These are phyloP conservation scores for Syndactyla subalaris DNA, from an alignment of 2,797 vertebrate genomes.

Conservation along the genomic window DNA sequence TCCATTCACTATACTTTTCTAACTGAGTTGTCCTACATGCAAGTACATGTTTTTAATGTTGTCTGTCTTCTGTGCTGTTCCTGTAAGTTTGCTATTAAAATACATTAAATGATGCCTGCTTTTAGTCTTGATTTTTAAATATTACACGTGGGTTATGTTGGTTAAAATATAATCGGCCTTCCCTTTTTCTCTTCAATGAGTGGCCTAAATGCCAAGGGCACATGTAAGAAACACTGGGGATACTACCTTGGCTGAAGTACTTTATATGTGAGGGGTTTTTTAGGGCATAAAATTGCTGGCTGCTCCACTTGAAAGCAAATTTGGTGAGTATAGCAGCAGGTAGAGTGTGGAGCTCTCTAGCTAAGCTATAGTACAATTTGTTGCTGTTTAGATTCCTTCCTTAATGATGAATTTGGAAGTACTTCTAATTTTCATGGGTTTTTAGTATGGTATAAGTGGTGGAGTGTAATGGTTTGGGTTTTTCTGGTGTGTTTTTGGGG, in stretches of 20 bases:
- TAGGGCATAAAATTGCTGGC: background rate
- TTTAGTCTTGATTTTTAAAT: conserved; percentile 73
- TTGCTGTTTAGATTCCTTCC: background rate
- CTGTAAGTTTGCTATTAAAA: conserved; percentile 88
- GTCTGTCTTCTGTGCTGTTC: conserved; percentile 86
- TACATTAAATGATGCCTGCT: conserved; percentile 80
- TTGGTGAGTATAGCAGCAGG: background rate
- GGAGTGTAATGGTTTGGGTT: background rate
- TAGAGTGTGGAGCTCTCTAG: background rate
- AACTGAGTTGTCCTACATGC: conserved; percentile 83
- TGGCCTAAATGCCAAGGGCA: background rate
- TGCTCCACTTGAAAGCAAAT: background rate
- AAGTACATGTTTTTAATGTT: conserved; percentile 85
- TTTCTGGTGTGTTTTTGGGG: background rate
- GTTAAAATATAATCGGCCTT: background rate
- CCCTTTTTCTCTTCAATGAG: background rate
- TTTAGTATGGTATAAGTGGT: background rate
- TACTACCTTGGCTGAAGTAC: background rate
- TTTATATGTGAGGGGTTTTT: background rate
- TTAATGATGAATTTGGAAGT: background rate
- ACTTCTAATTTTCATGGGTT: background rate
- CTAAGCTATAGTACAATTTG: background rate
- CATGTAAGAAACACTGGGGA: background rate
- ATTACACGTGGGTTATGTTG: background rate
- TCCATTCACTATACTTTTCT: conserved; percentile 82